Evolutionary conservation across 2,888 invertebrate species (phyloP), one percentile per base, ranked within the genome.

Genomic region (Hirudinaria manillensis): DNA sequence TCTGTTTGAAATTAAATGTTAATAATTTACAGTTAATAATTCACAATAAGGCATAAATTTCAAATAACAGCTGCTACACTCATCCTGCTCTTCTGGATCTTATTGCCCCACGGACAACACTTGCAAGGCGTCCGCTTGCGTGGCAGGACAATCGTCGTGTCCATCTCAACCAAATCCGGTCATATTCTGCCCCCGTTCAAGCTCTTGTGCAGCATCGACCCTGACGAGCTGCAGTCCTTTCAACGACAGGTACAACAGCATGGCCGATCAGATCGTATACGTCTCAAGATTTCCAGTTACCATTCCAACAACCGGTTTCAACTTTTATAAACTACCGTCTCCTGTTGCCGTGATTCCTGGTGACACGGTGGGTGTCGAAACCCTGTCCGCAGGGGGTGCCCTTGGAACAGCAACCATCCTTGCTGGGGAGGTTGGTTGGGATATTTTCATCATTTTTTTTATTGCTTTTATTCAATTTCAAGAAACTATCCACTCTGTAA

Each of bases 21-120:
- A 16, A 24, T 1, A n/a, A 68, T 32, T 68, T 32, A 6, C 29
- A 13, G 29, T n/a, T 68, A n/a, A 68, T 36, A n/a, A n/a, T 68
- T 29, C 1, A 6, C 13, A 10, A 29, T 36, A 67, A 32, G 4
- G 3, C 3, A 29, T 32, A 32, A 32, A 32, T 34, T 36, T 34
- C 16, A 32, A 19, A 45, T 21, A 38, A 34, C 73, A 74, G 74
- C 27, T 74, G 13, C 19, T 74, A 10, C 38, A 13, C 32, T 65
- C 74, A 32, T n/a, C 68, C 24, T 74, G 74, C n/a, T 67, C 74
- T 7, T 36, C 74, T 38, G 56, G n/a, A 29, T 3, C 34, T 0
- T 76, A 76, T 29, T 76, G 76, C 76, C 24, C 34, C 34, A 68
- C 34, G 1, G 51, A 38, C 27, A 73, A 73, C 53, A 24, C 19